Evolutionary conservation across 2,888 invertebrate genomes (phyloP), one percentile per base, ranked within the genome.

Genomic region (Scelioninae gen. 2): DNA sequence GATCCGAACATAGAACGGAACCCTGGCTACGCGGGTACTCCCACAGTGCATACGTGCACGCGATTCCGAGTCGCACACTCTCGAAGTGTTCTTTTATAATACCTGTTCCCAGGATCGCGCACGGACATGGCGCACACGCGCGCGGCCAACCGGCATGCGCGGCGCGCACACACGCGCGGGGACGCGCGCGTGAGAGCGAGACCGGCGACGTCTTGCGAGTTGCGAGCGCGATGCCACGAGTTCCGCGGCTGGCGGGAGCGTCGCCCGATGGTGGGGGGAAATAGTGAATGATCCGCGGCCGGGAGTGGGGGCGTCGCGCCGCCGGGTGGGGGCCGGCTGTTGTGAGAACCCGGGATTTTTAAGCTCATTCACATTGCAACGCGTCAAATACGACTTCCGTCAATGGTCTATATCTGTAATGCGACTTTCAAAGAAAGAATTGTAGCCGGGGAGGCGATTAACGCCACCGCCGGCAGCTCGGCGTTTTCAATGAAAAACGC

Each of bases 201-300:
- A n/a, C n/a, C n/a, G n/a, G n/a, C n/a, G n/a, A 55, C 60, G 61
- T 46, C 61, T 61, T 55, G 50, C 19, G 43, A 67, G 55, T 61
- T 55, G 50, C 19, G 43, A 67, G 55, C 67, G 50, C 55, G 67
- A 67, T 72, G 67, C 53, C 52, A 64, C 45, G 71, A 13, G 10
- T 33, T 41, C n/a, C 31, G 15, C 0, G 48, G 28, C n/a, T 6
- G 25, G 50, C 41, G 58, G 55, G 50, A 60, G 61, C 39, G 69
- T n/a, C 10, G 55, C 16, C n/a, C 19, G 22, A n/a, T 76, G 78
- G 82, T 78, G 81, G 85, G 84, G 84, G 75, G 53, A 67, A 67
- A 67, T 67, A 58, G 67, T 57, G 67, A 67, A 67, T 67, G 67
- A 68, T 60, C 68, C 35, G 19, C 11, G 9, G 22, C 25, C 25